phyloP scores from a whole-genome alignment of 2,888 invertebrate genomes.

The Melikaiella ostensackeni region DNA sequence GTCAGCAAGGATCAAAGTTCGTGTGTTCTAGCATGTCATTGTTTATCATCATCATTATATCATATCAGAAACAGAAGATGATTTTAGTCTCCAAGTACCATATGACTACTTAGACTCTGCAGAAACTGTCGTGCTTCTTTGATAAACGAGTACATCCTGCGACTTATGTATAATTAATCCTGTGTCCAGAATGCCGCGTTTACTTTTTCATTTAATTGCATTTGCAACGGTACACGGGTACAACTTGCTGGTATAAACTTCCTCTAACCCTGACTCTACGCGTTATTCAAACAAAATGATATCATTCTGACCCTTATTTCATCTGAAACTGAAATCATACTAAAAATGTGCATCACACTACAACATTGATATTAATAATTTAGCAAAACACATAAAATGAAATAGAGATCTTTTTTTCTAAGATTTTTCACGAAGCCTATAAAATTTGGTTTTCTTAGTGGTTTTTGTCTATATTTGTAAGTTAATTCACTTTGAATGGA shows the following conservation, averaged over 20 bases:
- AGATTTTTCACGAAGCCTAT: too few relatives aligned
- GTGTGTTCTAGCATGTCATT: neutral
- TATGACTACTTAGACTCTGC: neutral
- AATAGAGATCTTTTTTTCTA: too few relatives aligned
- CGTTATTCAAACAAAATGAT: neutral
- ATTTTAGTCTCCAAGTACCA: neutral
- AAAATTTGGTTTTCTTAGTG: too few relatives aligned
- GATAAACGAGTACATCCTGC: slow-evolving; percentile 19
- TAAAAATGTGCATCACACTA: neutral
- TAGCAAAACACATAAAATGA: too few relatives aligned
- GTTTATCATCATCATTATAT: neutral
- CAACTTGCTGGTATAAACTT: neutral
- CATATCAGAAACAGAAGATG: neutral
- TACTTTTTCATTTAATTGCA: slow-evolving; percentile 4
- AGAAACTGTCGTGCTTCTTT: slow-evolving; percentile 1
- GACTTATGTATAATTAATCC: slow-evolving; percentile 19
- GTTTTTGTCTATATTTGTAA: too few relatives aligned
- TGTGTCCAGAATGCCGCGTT: neutral
- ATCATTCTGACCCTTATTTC: neutral
- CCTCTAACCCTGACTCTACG: neutral
- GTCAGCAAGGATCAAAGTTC: neutral
- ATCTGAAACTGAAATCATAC: neutral
- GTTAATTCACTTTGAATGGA: neutral
- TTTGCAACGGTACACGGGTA: slow-evolving; percentile 13
- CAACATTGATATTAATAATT: neutral